Evolutionary conservation across 2,888 invertebrate species (phyloP), one percentile per base, ranked within the genome.

Genomic region (Eurois occulta): DNA sequence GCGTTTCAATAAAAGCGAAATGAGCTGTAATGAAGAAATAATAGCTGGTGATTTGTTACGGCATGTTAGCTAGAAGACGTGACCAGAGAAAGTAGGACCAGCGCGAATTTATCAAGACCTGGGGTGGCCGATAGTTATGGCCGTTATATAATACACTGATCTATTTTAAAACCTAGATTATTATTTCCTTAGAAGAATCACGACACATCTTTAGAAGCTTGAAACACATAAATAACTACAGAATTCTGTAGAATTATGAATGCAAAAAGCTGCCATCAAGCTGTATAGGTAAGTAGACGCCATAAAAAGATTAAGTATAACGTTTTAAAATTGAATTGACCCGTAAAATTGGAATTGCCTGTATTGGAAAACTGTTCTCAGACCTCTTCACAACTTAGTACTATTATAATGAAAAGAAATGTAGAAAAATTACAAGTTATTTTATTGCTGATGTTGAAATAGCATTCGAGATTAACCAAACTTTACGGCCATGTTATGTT

Each of bases 61-160:
- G 72, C 71, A 88, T 83, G 84, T 85, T 90, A 86, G 81, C 86
- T 75, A 66, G 80, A 78, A 80, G 85, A 91, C 92, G 91, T 95
- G 94, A 95, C 91, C 89, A 87, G 93, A 88, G 95, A 95, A 95
- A 95, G 96, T 95, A 43, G 90, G 91, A 88, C 88, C 79, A 89
- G 89, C 89, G 91, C 90, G 87, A 91, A 93, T 92, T 91, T 91
- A 93, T 93, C 91, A 93, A 91, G 88, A 87, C 81, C 89, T 84
- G 88, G 90, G 85, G 87, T 87, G 88, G 87, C 88, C 83, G 78
- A 69, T 81, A 75, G 75, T 88, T 88, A 84, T 87, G 81, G 65
- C 18, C 11, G 41, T 79, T 74, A 52, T 66, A 69, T 60, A 80
- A 84, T 8, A 28, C 16, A 52, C 38, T 69, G 43, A 10, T 69